These are phyloP conservation scores for Betta splendens DNA, from an alignment of 2,797 vertebrate species.

Conservation along the genomic window DNA sequence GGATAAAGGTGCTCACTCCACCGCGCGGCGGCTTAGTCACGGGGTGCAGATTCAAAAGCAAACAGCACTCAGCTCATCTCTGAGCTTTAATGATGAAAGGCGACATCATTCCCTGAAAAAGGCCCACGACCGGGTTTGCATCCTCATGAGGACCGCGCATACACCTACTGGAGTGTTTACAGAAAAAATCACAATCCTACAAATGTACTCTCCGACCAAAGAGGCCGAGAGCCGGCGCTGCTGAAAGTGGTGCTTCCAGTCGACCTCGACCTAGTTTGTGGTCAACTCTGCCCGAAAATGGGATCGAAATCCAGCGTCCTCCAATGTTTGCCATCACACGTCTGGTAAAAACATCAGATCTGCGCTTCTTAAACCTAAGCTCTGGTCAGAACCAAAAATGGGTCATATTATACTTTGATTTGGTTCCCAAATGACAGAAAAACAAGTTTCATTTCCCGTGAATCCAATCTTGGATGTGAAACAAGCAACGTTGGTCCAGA, in stretches of 20 bases:
- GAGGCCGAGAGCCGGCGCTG: background rate
- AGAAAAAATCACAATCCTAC: background rate
- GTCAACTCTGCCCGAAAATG: background rate
- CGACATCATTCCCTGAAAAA: constrained; percentile 5
- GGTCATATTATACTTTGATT: constrained; percentile 20
- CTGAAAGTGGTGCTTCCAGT: constrained; percentile 5
- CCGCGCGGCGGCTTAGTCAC: constrained; percentile 50
- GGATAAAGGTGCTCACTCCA: constrained; percentile 51
- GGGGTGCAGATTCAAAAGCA: constrained; percentile 25
- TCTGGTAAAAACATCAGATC: constrained; percentile 15
- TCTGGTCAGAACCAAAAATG: constrained; percentile 18
- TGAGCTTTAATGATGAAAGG: constrained; percentile 9
- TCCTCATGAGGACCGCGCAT: no score
- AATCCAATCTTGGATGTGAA: constrained; percentile 3
- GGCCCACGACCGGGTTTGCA: background rate
- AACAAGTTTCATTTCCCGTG: constrained; percentile 15
- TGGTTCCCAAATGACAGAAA: constrained; percentile 13
- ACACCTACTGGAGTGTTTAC: no score
- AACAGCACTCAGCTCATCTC: constrained; percentile 28
- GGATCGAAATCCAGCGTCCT: constrained; percentile 10
- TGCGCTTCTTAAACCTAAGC: constrained; percentile 17
- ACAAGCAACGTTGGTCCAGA: constrained; percentile 11
- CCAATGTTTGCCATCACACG: background rate
- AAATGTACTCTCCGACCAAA: constrained; percentile 6
- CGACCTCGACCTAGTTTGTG: constrained; percentile 6